Base-by-base conservation (phyloP, 2,113 vertebrate genomes). In the Mandrillus leucophaeus region DNA sequence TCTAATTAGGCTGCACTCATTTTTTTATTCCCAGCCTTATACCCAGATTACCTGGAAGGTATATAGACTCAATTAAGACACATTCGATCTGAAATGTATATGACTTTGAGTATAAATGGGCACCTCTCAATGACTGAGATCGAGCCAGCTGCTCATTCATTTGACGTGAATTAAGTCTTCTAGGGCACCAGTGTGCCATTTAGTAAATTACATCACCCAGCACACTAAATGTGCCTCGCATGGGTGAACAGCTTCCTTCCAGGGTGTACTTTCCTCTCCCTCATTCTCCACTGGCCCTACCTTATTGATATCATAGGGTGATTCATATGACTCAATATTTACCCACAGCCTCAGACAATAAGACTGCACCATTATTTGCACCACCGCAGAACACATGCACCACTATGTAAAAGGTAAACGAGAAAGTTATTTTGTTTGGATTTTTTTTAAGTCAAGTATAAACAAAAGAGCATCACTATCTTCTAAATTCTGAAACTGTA, bases 151-250 rank as follows among this genome's bases (percentile, higher is more conserved):
- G 96, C 73, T 98, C 97, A 81, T 84, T 98, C 95, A 88, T 18
- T 94, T 95, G 97, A 96, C 70, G 95, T 97, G 95, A 98, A 98
- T 98, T 92, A 96, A 98, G 88, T 87, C 85, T 97, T 95, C 75
- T 48, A 88, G 93, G 90, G 96, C 97, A 95, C 94, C 78, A 66
- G 88, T 40, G 95, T 94, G 76, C 94, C 95, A 93, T 98, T 97
- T 96, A 98, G 93, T 90, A 96, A 97, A 97, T 95, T 97, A 93
- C 75, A 79, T 97, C 80, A 81, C 52, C 88, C 82, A 84, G 32
- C 85, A 70, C 90, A 82, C 78, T 94, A 45, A 86, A 97, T 94
- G 80, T 64, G 68, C 85, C 88, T 96, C 96, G 96, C 97, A 38
- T 96, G 95, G 97, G 78, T 96, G 96, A 98, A 38, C 88, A 97